Evolutionary conservation across 2,888 invertebrate species (phyloP).

Genomic region (Cephus pulcher): DNA sequence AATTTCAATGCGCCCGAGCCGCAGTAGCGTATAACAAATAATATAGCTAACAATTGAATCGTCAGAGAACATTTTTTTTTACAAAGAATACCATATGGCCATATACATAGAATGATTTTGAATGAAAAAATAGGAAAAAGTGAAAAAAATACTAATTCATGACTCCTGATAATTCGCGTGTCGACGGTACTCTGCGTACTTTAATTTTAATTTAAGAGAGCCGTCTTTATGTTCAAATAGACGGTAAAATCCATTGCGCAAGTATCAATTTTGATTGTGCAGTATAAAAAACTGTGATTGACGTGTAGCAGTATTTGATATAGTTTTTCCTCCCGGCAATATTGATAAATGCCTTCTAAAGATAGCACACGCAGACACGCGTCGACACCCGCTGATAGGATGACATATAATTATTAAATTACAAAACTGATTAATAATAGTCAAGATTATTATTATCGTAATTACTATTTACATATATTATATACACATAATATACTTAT

Average conservation of each 20-base stretch:
- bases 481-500: background rate
- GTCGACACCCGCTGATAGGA: background rate
- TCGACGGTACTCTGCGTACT: background rate
- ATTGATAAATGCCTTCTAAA: background rate
- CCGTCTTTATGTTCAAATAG: background rate
- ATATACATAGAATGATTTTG: constrained; percentile 1
- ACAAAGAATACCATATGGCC: background rate
- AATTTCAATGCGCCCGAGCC: background rate
- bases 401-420: background rate
- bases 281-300: background rate
- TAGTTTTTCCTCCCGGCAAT: background rate
- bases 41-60: constrained; percentile 1
- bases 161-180: background rate
- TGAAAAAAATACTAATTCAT: background rate
- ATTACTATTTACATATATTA: background rate
- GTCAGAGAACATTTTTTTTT: constrained; percentile 7
- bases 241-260: background rate
- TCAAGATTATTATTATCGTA: background rate
- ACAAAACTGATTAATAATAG: background rate
- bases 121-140: background rate
- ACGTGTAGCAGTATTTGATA: background rate
- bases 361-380: background rate
- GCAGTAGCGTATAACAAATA: background rate
- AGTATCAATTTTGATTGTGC: background rate
- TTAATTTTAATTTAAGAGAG: background rate